These are phyloP conservation scores for Trachemys scripta DNA, from an alignment of 2,113 vertebrate species.

Conservation along the genomic window DNA sequence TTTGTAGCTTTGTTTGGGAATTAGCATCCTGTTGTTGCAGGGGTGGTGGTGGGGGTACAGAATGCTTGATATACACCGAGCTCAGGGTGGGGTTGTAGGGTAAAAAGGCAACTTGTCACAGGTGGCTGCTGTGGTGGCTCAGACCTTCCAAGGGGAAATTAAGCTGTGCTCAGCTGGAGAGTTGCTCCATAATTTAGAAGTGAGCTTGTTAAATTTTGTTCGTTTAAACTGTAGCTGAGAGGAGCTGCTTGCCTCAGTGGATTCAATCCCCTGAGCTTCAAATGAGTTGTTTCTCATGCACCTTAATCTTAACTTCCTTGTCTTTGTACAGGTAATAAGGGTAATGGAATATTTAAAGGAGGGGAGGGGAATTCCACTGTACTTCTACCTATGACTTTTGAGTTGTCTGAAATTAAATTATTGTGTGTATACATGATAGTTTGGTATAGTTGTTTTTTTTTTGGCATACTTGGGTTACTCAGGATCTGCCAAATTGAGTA, in stretches of 20 bases:
- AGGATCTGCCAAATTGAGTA: background rate
- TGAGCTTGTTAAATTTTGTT: background rate
- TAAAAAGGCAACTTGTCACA: background rate
- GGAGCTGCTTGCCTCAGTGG: background rate
- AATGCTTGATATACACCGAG: background rate
- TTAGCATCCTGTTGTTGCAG: background rate
- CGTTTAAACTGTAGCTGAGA: background rate
- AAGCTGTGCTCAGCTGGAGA: background rate
- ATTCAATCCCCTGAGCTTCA: background rate
- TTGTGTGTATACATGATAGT: background rate
- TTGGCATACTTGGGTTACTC: background rate
- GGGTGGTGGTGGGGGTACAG: background rate
- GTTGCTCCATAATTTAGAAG: background rate
- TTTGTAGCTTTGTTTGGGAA: background rate
- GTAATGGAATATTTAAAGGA: background rate
- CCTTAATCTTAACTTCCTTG: background rate
- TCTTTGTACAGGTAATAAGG: background rate
- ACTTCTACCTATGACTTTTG: background rate
- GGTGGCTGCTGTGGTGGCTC: accelerated
- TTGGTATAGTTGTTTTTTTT: background rate
- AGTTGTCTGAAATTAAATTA: background rate
- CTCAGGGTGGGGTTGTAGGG: accelerated
- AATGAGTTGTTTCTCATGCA: background rate
- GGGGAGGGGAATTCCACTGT: background rate
- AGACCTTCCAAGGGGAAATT: background rate